Evolutionary conservation across 2,797 vertebrate species (phyloP).

Genomic region (Craterocephalus amniculus): DNA sequence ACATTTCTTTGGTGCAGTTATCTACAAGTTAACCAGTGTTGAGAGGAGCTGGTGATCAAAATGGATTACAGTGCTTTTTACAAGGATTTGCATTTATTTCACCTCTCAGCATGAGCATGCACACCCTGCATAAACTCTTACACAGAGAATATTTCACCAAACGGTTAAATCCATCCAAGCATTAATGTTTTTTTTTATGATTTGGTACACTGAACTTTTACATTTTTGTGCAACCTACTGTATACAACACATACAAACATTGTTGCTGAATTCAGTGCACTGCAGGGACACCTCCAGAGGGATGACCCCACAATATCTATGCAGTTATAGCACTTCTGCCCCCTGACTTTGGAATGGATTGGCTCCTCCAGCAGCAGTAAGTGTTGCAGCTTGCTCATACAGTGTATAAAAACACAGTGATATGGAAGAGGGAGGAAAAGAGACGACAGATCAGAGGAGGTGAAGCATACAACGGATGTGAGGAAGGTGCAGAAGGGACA

Average conservation of each 20-base stretch:
- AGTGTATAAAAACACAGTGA: not conserved
- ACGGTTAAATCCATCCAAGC: not conserved
- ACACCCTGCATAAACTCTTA: not conserved
- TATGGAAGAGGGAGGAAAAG: constrained; percentile 4
- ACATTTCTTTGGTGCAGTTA: constrained; percentile 44
- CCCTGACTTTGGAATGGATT: constrained; percentile 7
- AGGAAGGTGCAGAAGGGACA: constrained; percentile 25
- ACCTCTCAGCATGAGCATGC: constrained; percentile 1
- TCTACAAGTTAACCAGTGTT: constrained; percentile 13
- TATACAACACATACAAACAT: not conserved
- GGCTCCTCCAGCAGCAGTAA: constrained; percentile 2
- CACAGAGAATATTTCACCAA: constrained; percentile 7
- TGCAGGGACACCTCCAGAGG: not conserved
- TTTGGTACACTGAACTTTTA: not conserved
- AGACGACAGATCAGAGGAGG: constrained; percentile 29
- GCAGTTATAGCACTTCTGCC: constrained; percentile 3
- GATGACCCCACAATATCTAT: not conserved
- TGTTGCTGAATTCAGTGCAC: constrained; percentile 6
- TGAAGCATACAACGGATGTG: constrained; percentile 26
- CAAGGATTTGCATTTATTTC: constrained; percentile 17
- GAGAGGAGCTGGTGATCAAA: constrained; percentile 32
- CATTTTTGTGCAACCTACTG: not conserved
- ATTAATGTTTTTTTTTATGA: constrained; percentile 1
- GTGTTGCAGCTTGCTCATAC: not conserved
- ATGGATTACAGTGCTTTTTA: constrained; percentile 37